Evolutionary conservation across 2,113 vertebrate genomes (phyloP).

Genomic region (Brienomyrus brachyistius): DNA sequence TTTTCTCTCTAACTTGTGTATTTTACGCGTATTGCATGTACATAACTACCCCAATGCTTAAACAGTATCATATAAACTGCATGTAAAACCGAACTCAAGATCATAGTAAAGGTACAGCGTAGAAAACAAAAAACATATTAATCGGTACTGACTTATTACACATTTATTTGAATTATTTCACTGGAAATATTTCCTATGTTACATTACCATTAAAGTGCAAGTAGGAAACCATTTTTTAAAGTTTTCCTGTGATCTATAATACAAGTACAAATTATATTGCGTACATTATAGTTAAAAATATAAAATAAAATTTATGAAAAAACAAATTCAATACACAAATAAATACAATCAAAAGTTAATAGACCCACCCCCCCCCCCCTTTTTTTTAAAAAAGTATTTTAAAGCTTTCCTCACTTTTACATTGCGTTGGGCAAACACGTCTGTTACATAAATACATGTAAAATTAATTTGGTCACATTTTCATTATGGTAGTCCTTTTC

Average conservation of each 20-base stretch:
- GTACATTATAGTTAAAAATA: neutral
- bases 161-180: neutral
- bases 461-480: constrained; percentile 7
- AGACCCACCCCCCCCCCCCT: neutral
- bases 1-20: neutral
- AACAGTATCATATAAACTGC: neutral
- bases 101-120: neutral
- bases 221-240: neutral
- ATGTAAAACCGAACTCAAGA: neutral
- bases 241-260: neutral
- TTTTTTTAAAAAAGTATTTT: neutral
- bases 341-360: neutral
- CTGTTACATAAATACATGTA: neutral
- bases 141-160: neutral
- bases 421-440: neutral
- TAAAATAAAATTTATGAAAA: constrained; percentile 1
- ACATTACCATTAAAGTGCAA: constrained; percentile 4
- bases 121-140: neutral
- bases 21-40: neutral
- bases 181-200: neutral
- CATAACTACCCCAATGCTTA: neutral
- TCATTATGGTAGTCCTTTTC: neutral
- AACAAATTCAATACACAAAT: neutral
- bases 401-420: neutral
- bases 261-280: neutral